Evolutionary conservation across 1,140 invertebrate genomes (phyloP).

Genomic region (Dryas iulia): DNA sequence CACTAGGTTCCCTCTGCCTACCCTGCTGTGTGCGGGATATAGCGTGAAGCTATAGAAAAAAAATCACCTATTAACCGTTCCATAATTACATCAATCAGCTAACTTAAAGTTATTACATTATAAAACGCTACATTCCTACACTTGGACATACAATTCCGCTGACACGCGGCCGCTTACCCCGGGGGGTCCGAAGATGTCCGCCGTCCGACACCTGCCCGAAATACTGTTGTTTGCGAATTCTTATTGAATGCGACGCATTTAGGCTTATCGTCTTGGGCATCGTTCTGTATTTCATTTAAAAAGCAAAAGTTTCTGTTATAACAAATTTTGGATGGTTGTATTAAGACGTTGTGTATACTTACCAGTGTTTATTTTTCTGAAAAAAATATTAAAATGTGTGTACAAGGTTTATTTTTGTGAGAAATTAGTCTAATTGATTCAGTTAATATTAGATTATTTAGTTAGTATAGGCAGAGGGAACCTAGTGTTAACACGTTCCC

Average conservation of each 20-base stretch:
- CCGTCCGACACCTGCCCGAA: conserved; percentile 61
- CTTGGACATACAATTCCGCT: conserved; percentile 33
- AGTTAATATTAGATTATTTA: no score
- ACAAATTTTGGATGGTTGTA: neutral
- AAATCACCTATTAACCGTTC: no score
- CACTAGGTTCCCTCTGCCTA: no score
- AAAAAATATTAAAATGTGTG: no score
- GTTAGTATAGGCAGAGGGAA: no score
- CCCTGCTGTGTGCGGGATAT: no score
- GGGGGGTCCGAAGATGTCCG: conserved; percentile 48
- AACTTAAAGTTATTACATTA: neutral
- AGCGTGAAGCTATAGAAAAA: no score
- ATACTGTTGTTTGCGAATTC: conserved; percentile 59
- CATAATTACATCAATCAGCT: no score
- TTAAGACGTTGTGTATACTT: neutral
- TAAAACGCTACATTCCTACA: conserved; percentile 29
- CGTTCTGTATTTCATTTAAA: neutral
- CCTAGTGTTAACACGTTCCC: no score
- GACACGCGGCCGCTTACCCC: conserved; percentile 44
- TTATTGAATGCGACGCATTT: conserved; percentile 40
- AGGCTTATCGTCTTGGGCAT: neutral
- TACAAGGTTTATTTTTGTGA: neutral
- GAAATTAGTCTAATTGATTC: neutral
- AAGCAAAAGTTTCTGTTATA: neutral
- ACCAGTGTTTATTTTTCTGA: no score